A percentile compares a stretch with the other conserved stretches of the same genome.
Conservation (phyloP, 1,140 invertebrate genomes). For the Hypothenemus hampei region DNA sequence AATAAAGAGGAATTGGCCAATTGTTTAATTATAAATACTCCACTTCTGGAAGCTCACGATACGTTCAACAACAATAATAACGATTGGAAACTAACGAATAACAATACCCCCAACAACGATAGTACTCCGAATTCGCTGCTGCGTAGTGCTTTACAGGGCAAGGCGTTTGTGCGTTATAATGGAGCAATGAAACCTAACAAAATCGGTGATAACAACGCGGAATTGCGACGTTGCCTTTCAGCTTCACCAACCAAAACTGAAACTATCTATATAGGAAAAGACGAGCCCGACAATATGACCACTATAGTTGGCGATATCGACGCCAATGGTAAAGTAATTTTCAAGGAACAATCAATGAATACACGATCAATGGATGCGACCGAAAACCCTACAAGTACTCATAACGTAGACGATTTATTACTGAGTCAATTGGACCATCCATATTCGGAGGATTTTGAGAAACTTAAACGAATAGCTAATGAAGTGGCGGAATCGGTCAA, state of each 20-base stretch:
- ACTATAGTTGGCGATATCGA: slow-evolving; percentile 47
- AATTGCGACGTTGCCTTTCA: slow-evolving; percentile 47
- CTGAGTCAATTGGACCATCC: slow-evolving; percentile 62
- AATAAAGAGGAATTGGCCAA: slow-evolving; percentile 55
- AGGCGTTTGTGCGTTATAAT: slow-evolving; percentile 56
- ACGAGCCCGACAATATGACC: slow-evolving; percentile 46
- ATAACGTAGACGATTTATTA: slow-evolving; percentile 63
- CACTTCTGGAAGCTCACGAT: slow-evolving; percentile 50
- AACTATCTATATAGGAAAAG: slow-evolving; percentile 44
- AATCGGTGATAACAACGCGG: slow-evolving; percentile 47
- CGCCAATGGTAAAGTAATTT: slow-evolving; percentile 45
- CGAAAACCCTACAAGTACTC: slow-evolving; percentile 56
- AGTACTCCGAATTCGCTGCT: slow-evolving; percentile 69
- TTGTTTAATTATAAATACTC: slow-evolving; percentile 47
- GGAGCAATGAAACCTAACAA: slow-evolving; percentile 38
- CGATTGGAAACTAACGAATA: slow-evolving; percentile 59
- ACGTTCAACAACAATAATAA: slow-evolving; percentile 66
- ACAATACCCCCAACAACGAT: slow-evolving; percentile 43
- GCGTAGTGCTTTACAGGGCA: slow-evolving; percentile 74
- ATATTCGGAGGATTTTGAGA: slow-evolving; percentile 68
- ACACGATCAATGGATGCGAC: too few species aligned
- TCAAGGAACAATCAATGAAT: slow-evolving; percentile 42
- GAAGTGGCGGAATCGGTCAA: slow-evolving; percentile 66
- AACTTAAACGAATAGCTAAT: slow-evolving; percentile 67
- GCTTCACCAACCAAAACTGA: slow-evolving; percentile 50